These are phyloP conservation scores for Xyrichtys novacula DNA, from an alignment of 2,797 vertebrate species.

Conservation along the genomic window DNA sequence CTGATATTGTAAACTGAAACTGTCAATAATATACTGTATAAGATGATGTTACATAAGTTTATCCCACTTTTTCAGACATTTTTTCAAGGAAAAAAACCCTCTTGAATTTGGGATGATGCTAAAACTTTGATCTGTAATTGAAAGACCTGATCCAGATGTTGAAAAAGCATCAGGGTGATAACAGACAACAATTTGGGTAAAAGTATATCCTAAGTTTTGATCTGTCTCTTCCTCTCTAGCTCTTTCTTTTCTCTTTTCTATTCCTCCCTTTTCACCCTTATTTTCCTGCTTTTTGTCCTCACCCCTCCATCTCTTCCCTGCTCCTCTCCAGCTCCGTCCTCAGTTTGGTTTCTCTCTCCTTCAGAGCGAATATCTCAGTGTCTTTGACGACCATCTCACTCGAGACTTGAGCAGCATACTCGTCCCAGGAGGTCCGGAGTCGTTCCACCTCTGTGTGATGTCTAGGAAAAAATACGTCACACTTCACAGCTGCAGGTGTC, in stretches of 20 bases:
- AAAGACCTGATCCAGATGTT: not conserved
- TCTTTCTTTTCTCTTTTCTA: not conserved
- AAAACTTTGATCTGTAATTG: not conserved
- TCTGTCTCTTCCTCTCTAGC: not conserved
- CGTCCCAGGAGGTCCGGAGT: slow-evolving; percentile 78
- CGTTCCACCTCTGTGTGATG: slow-evolving; percentile 76
- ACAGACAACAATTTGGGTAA: not conserved
- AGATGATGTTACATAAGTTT: too few species aligned
- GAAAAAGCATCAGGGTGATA: not conserved
- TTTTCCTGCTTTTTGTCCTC: slow-evolving; percentile 31
- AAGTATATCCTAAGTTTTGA: not conserved
- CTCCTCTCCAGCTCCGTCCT: slow-evolving; percentile 76
- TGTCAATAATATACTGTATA: too few species aligned
- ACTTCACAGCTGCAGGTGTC: not conserved
- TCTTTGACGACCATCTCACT: slow-evolving; percentile 83
- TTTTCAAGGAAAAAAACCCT: too few species aligned
- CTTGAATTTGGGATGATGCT: too few species aligned
- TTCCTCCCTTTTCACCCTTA: not conserved
- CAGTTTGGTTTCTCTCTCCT: slow-evolving; percentile 74
- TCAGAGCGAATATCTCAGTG: slow-evolving; percentile 77
- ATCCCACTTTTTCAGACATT: too few species aligned
- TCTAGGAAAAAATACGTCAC: slow-evolving; percentile 64
- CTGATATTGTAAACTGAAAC: too few species aligned
- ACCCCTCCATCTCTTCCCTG: slow-evolving; percentile 84
- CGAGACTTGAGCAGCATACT: slow-evolving; percentile 79